phyloP scores from a whole-genome alignment of 2,888 invertebrate genomes.

The Cerceris rybyensis region DNA sequence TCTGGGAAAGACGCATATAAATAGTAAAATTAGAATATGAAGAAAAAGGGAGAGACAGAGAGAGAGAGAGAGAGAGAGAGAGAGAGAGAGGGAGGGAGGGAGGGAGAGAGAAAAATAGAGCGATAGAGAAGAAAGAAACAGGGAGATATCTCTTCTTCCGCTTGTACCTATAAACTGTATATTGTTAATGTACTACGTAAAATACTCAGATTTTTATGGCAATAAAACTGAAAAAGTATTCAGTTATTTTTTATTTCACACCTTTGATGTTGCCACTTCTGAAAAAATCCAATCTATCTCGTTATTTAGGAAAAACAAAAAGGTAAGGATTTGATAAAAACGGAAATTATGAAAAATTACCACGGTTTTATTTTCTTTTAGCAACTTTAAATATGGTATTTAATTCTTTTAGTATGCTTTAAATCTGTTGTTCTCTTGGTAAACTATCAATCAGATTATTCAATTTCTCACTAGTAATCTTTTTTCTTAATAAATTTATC shows the following conservation, averaged over 20 bases:
- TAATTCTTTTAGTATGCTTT: no score
- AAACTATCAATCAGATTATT: no score
- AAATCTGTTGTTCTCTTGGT: no score
- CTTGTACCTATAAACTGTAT: slow-evolving; percentile 79
- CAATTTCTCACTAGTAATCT: no score
- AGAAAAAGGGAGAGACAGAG: slow-evolving; percentile 14
- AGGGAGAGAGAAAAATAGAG: slow-evolving; percentile 14
- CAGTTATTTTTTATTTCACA: not conserved
- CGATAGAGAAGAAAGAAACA: slow-evolving; percentile 28
- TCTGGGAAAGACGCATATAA: not conserved
- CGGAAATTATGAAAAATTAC: no score
- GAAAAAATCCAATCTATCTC: no score
- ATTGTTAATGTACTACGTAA: slow-evolving; percentile 80
- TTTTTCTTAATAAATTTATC: slow-evolving; percentile 30
- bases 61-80: slow-evolving; percentile 4
- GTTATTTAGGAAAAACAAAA: not conserved
- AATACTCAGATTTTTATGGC: slow-evolving; percentile 80
- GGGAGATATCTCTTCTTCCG: slow-evolving; percentile 40
- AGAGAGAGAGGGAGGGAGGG: slow-evolving; percentile 16
- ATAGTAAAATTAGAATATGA: not conserved
- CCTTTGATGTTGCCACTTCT: not conserved
- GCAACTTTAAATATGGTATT: no score
- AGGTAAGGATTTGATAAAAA: no score
- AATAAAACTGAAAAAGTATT: slow-evolving; percentile 51
- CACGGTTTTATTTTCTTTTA: no score